Percentiles rank a stretch among this genome's conserved stretches.
Evolutionary conservation across 2,888 invertebrate species (phyloP).

Genomic region (Caenorhabditis plicata): DNA sequence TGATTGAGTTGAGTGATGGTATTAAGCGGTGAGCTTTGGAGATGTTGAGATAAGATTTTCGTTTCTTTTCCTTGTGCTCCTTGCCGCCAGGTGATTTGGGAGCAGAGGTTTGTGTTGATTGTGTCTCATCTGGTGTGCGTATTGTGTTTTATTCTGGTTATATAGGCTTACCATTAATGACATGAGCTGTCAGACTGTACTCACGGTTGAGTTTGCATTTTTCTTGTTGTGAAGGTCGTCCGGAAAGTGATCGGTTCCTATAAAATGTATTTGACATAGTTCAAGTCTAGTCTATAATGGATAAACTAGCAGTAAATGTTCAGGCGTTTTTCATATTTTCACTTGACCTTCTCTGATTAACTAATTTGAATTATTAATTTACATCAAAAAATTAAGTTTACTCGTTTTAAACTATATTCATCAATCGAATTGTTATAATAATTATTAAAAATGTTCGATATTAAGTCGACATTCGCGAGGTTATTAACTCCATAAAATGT

Average conservation of each 20-base stretch:
- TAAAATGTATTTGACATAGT: not conserved
- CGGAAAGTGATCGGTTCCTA: slow-evolving; percentile 28
- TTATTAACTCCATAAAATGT: too few relatives aligned
- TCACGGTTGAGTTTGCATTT: slow-evolving; percentile 18
- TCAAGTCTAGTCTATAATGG: not conserved
- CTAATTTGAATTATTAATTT: too few relatives aligned
- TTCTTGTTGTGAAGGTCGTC: too few relatives aligned
- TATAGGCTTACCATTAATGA: slow-evolving; percentile 10
- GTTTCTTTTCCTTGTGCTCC: slow-evolving; percentile 19
- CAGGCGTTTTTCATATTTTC: slow-evolving; percentile 22
- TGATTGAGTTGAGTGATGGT: slow-evolving; percentile 16
- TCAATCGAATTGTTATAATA: too few relatives aligned
- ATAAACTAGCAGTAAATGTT: too few relatives aligned
- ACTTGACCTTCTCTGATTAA: slow-evolving; percentile 10
- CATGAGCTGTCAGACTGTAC: slow-evolving; percentile 25
- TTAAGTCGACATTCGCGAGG: too few relatives aligned
- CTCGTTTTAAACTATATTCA: too few relatives aligned
- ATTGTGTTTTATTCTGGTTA: slow-evolving; percentile 4
- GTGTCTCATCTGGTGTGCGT: slow-evolving; percentile 5
- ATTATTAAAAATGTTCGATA: too few relatives aligned
- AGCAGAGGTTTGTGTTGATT: slow-evolving; percentile 9
- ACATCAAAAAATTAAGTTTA: too few relatives aligned
- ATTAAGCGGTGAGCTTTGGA: slow-evolving; percentile 5
- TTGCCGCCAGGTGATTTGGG: too few relatives aligned
- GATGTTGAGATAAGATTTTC: slow-evolving; percentile 26